phyloP scores from a whole-genome alignment of 2,113 vertebrate genomes.

The Colius striatus region DNA sequence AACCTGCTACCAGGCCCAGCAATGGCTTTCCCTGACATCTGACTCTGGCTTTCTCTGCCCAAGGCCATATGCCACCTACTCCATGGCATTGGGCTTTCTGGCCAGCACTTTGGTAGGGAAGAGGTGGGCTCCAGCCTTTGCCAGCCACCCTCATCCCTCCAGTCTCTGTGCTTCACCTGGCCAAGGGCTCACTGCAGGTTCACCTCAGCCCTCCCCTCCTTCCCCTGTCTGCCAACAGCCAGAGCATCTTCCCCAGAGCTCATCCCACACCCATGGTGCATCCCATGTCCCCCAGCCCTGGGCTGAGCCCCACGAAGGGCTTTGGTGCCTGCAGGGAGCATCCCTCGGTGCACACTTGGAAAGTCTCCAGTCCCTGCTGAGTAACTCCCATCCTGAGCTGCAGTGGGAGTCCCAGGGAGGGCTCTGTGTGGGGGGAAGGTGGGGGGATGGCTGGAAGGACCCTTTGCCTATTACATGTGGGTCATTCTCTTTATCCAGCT shows the following conservation, averaged over 20 bases:
- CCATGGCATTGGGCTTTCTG: not conserved
- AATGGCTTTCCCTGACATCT: not conserved
- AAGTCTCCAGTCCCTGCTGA: not conserved
- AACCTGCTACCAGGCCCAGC: not conserved
- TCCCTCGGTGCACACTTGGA: not conserved
- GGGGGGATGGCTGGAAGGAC: not conserved
- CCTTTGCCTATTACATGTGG: not conserved
- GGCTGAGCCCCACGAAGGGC: not conserved
- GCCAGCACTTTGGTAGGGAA: not conserved
- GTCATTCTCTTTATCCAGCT: not conserved
- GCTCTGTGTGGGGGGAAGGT: not conserved
- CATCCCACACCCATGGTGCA: accelerated
- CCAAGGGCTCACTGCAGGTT: not conserved
- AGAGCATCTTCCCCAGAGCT: not conserved
- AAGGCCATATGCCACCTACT: slow-evolving; percentile 20
- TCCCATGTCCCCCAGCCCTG: accelerated
- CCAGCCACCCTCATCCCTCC: not conserved
- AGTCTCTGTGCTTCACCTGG: not conserved
- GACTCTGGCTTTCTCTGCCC: not conserved
- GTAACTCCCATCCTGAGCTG: not conserved
- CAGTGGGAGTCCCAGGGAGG: not conserved
- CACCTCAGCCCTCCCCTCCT: not conserved
- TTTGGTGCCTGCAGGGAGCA: not conserved
- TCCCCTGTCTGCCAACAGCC: not conserved
- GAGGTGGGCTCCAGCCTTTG: not conserved